Percentiles rank a stretch among this genome's conserved stretches.
These are phyloP conservation scores for Halichoerus grypus DNA, from an alignment of 2,113 vertebrate genomes.

Conservation along the genomic window DNA sequence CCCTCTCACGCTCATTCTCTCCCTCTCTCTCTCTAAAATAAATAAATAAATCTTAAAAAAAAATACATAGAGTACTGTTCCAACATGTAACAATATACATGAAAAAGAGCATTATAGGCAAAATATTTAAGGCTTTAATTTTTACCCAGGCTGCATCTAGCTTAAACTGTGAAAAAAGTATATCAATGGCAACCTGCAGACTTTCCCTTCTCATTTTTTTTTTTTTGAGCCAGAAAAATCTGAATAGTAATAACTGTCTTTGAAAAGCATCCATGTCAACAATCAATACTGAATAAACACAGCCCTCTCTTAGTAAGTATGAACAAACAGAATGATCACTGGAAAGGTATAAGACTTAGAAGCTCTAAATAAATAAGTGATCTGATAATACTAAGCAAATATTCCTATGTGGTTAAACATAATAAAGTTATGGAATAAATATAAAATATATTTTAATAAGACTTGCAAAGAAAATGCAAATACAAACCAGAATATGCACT, in stretches of 20 bases:
- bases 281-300: not conserved
- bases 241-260: not conserved
- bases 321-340: not conserved
- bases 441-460: not conserved
- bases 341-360: not conserved
- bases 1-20: not conserved
- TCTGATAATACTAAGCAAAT: conserved; percentile 2
- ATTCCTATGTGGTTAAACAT: not conserved
- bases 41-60: not conserved
- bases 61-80: not conserved
- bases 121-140: not conserved
- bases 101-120: not conserved
- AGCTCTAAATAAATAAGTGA: not conserved
- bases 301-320: not conserved
- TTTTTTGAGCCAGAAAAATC: not conserved
- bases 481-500: not conserved
- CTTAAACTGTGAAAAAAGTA: not conserved
- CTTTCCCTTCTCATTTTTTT: not conserved
- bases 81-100: not conserved
- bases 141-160: not conserved
- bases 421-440: not conserved
- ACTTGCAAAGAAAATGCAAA: conserved; percentile 1
- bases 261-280: not conserved
- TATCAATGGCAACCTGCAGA: not conserved
- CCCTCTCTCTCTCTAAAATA: not conserved